Conservation (phyloP, 1,140 invertebrate species). For the Cydia strobilella region DNA sequence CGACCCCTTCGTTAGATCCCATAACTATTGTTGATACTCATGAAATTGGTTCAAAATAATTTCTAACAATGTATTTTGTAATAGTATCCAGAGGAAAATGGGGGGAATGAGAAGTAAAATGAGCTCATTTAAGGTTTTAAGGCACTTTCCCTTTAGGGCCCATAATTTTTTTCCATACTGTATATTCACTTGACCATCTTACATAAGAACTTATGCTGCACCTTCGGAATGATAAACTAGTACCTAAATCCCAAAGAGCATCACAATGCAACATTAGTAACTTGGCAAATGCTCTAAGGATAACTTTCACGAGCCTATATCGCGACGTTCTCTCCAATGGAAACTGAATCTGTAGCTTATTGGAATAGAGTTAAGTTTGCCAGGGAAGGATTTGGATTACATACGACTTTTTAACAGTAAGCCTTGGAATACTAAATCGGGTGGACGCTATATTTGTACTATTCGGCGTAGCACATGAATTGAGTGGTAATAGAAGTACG, state of each 20-base stretch:
- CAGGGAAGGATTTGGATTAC: not conserved
- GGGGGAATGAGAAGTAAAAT: too few relatives aligned
- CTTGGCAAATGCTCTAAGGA: conserved; percentile 4
- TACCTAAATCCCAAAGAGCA: not conserved
- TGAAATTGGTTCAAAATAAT: too few relatives aligned
- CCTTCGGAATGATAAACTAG: too few relatives aligned
- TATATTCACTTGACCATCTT: too few relatives aligned
- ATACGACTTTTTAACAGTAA: not conserved
- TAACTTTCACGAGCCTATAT: not conserved
- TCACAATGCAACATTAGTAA: not conserved
- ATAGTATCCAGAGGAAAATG: too few relatives aligned
- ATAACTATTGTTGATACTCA: too few relatives aligned
- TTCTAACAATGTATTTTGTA: too few relatives aligned
- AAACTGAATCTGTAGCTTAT: not conserved
- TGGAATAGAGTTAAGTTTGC: not conserved
- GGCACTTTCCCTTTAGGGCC: too few relatives aligned
- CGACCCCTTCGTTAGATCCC: too few relatives aligned
- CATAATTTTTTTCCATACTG: too few relatives aligned
- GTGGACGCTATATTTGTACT: not conserved
- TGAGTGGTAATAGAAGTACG: not conserved
- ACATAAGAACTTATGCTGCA: too few relatives aligned
- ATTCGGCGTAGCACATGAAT: not conserved
- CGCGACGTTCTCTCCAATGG: not conserved
- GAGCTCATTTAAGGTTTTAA: too few relatives aligned
- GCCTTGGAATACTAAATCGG: not conserved